Evolutionary conservation across 1,140 invertebrate species (phyloP).

Genomic region (Euura lappo): DNA sequence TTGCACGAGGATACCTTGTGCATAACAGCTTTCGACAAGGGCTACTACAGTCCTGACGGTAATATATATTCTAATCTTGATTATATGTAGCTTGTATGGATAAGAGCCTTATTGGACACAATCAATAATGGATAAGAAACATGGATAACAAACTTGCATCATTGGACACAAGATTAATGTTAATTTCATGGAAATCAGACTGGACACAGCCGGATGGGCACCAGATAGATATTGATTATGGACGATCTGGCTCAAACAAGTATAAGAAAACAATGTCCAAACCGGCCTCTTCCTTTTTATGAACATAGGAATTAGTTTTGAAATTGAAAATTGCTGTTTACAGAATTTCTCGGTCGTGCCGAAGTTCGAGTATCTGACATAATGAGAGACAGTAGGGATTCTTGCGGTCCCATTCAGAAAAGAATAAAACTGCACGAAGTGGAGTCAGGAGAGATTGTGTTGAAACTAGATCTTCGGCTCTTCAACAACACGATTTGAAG

Average conservation of each 20-base stretch:
- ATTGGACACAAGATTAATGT: conserved; percentile 6
- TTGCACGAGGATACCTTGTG: conserved; percentile 76
- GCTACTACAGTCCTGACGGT: conserved; percentile 82
- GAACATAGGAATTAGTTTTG: too few relatives aligned
- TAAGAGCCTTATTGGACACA: too few relatives aligned
- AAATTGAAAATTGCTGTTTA: too few relatives aligned
- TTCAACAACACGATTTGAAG: conserved; percentile 57
- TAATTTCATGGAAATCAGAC: background rate
- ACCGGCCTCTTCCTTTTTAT: too few relatives aligned
- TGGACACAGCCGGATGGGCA: too few relatives aligned
- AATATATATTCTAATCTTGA: conserved; percentile 22
- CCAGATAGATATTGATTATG: too few relatives aligned
- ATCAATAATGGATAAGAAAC: too few relatives aligned
- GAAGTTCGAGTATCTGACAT: conserved; percentile 77
- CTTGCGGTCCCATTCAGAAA: conserved; percentile 74
- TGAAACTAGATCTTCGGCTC: conserved; percentile 78
- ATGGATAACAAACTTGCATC: background rate
- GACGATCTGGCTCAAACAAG: too few relatives aligned
- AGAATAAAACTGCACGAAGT: conserved; percentile 75
- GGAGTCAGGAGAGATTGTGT: conserved; percentile 71
- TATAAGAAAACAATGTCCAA: too few relatives aligned
- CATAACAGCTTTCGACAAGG: conserved; percentile 80
- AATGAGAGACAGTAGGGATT: conserved; percentile 65
- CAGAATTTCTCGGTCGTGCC: conserved; percentile 80
- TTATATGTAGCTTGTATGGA: too few relatives aligned